Conservation (phyloP, 37 sponge, comb jelly and placozoan genomes). For the Eunapius fragilis region DNA sequence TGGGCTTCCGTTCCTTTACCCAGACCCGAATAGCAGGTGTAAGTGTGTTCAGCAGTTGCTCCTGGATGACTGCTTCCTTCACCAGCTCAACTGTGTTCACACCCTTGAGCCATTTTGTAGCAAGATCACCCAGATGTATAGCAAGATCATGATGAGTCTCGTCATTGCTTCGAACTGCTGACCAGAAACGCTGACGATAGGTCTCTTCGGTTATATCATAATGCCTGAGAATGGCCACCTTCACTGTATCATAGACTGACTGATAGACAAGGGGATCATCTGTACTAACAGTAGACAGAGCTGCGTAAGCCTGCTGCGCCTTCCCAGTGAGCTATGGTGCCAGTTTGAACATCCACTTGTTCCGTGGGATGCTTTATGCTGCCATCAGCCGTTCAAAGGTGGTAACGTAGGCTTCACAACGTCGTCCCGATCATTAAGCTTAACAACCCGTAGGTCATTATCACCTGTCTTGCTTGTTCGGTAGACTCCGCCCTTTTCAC, state of each 20-base stretch:
- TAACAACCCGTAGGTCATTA: background rate
- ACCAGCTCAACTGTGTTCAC: background rate
- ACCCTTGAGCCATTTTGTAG: background rate
- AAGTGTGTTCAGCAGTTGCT: background rate
- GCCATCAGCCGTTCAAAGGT: constrained; percentile 7
- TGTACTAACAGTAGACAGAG: constrained; percentile 6
- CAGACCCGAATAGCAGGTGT: background rate
- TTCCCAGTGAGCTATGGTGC: constrained; percentile 33
- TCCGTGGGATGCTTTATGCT: background rate
- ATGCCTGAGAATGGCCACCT: constrained; percentile 19
- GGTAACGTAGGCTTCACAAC: constrained; percentile 11
- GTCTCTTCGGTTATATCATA: constrained; percentile 39
- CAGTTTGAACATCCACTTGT: background rate
- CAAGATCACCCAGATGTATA: background rate
- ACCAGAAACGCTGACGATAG: constrained; percentile 23
- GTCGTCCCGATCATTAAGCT: constrained; percentile 14
- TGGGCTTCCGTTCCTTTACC: constrained; percentile 5
- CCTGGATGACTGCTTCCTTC: background rate
- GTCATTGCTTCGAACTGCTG: constrained; percentile 6
- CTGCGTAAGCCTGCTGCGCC: constrained; percentile 54
- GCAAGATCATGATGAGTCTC: background rate
- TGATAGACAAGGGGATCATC: constrained; percentile 15
- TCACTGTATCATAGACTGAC: constrained; percentile 26
- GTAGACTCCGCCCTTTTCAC: background rate
- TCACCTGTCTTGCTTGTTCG: background rate